These are phyloP conservation scores for Sebastes vulpes DNA, from an alignment of 2,797 vertebrate species.

Conservation along the genomic window DNA sequence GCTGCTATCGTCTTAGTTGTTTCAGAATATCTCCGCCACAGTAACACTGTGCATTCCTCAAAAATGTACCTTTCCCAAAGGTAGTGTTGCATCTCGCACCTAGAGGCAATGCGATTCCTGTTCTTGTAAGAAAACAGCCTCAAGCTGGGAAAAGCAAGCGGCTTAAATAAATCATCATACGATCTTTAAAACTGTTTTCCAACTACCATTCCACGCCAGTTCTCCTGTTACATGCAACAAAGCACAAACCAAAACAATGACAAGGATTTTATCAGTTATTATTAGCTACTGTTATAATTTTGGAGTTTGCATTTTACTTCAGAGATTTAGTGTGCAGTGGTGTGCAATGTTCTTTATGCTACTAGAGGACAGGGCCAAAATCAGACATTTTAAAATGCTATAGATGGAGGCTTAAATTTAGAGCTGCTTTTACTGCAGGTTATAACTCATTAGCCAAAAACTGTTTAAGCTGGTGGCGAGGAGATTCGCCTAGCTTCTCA, in stretches of 20 bases:
- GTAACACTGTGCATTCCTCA: background rate
- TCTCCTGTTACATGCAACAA: background rate
- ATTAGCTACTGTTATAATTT: background rate
- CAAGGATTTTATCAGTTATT: background rate
- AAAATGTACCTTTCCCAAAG: background rate
- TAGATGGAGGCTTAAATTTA: background rate
- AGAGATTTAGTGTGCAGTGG: background rate
- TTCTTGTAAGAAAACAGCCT: constrained; percentile 8
- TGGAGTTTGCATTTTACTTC: background rate
- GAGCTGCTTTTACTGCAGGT: constrained; percentile 24
- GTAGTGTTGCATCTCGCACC: constrained; percentile 7
- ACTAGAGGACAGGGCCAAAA: background rate
- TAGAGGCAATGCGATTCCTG: background rate
- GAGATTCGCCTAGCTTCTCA: too few relatives aligned
- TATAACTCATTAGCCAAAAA: too few relatives aligned
- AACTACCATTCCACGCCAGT: background rate
- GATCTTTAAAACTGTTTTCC: background rate
- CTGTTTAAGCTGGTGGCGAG: too few relatives aligned
- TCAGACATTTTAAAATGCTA: background rate
- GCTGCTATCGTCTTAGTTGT: constrained; percentile 9
- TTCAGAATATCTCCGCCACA: constrained; percentile 10
- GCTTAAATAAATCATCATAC: constrained; percentile 23
- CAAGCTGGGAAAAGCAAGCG: background rate
- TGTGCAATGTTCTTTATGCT: background rate
- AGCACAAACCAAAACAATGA: background rate